A percentile compares a stretch with the other conserved stretches of the same genome.
Conservation (phyloP, 2,888 invertebrate species). For the Frankliniella fusca region DNA sequence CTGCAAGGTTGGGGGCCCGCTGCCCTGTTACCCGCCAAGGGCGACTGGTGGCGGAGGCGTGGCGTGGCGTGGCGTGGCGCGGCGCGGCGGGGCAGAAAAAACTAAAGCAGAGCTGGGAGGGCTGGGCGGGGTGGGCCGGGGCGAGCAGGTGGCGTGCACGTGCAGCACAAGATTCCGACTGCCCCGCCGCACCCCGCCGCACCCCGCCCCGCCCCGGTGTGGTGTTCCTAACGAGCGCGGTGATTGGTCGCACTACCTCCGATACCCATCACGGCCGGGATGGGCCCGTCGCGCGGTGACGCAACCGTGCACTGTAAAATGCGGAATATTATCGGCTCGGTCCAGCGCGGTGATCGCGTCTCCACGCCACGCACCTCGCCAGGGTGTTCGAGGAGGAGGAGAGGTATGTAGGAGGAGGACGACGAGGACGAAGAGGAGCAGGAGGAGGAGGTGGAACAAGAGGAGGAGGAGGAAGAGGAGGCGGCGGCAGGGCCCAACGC, state of each 20-base stretch:
- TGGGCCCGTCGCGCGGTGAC: no score
- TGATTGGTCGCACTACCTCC: no score
- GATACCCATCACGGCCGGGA: no score
- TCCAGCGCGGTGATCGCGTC: background rate
- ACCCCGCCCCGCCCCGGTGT: background rate
- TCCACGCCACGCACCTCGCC: no score
- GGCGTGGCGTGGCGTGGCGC: background rate
- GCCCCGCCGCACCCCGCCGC: background rate
- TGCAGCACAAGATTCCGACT: background rate
- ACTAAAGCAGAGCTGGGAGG: background rate
- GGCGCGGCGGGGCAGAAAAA: background rate
- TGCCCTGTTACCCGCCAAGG: background rate
- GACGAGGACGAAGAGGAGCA: no score
- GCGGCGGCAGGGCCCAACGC: background rate
- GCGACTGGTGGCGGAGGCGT: background rate
- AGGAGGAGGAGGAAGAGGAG: background rate
- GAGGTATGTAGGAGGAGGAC: no score
- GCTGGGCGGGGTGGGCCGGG: background rate
- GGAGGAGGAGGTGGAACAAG: no score
- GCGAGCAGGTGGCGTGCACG: background rate
- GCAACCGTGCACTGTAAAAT: no score
- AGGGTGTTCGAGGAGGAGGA: no score
- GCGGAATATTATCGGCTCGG: background rate
- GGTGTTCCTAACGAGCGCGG: background rate
- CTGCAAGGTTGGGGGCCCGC: background rate